Evolutionary conservation across 2,113 vertebrate genomes (phyloP), one percentile per base, ranked within the genome.

Genomic region (Acrocephalus arundinaceus): DNA sequence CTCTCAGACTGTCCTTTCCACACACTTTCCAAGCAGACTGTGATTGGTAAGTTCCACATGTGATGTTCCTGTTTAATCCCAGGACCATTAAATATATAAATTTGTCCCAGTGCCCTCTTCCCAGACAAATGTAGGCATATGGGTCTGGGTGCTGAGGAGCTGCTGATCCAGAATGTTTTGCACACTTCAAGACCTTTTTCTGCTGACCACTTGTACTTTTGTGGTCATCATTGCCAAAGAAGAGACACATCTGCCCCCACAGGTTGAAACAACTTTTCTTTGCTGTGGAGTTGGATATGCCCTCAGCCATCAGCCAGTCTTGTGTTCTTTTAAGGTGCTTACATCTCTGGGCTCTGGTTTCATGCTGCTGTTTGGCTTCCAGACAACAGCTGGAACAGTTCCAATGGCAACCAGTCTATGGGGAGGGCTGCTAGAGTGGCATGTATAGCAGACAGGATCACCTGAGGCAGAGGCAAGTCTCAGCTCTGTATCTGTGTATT

Each of bases 261-360:
- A 8, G 20, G 30, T 7, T 6, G 3, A 70, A 87, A 45, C 2
- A 39, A 61, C 15, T 66, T 67, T 62, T 45, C 16, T 54, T 74
- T 54, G 12, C 17, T 71, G 49, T 46, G 16, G 13, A 62, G 11
- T 37, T 0, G 1, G 28, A 45, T 0, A 0, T 71, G 27, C 11
- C 13, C 2, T 66, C 30, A 74, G 9, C 6, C 0, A 0, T 20
- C 3, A 65, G 18, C 5, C 17, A 80, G 22, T 10, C 25, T 9
- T n/a, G 8, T 27, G 21, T 63, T 83, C 48, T 73, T 10, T 28
- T 20, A 43, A 39, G 5, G 8, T 30, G 13, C 10, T 21, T 33
- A 22, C 11, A 30, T 4, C 16, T 31, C 39, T 88, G 14, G 21
- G 2, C 7, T 88, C 52, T 67, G 7, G 1, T 57, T 84, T 84